These are phyloP conservation scores for Caenorhabditis sp. DNA, from an alignment of 2,888 invertebrate species.

Conservation along the genomic window DNA sequence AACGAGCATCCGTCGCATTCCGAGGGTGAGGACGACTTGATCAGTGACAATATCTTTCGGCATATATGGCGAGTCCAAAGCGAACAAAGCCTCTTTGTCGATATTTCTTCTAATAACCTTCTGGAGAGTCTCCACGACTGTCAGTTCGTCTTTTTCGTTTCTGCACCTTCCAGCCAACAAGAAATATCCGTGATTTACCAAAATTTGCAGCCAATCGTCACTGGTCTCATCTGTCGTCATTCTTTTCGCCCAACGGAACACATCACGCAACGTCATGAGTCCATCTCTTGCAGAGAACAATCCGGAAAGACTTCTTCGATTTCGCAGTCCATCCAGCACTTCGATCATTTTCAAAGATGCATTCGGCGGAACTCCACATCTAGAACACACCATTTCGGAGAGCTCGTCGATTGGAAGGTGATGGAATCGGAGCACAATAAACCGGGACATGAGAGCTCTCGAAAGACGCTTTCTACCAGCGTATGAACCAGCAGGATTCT, in stretches of 20 bases:
- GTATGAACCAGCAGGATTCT: constrained; percentile 95
- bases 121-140: constrained; percentile 89
- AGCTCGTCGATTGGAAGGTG: constrained; percentile 94
- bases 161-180: constrained; percentile 95
- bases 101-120: constrained; percentile 86
- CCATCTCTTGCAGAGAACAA: constrained; percentile 78
- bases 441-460: constrained; percentile 96
- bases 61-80: constrained; percentile 76
- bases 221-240: constrained; percentile 66
- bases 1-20: constrained; percentile 89
- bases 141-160: constrained; percentile 89
- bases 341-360: constrained; percentile 79
- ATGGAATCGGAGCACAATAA: constrained; percentile 96
- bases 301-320: constrained; percentile 73
- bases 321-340: constrained; percentile 74
- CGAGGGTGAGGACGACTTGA: constrained; percentile 95
- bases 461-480: constrained; percentile 85
- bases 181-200: constrained; percentile 87
- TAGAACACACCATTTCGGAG: constrained; percentile 85
- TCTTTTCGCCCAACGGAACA: constrained; percentile 79
- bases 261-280: constrained; percentile 80
- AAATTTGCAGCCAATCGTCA: constrained; percentile 69
- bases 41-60: constrained; percentile 85
- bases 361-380: constrained; percentile 74
- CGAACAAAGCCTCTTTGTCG: constrained; percentile 72